Conservation (phyloP, 2,797 vertebrate species). For the Oophaga sylvatica region DNA sequence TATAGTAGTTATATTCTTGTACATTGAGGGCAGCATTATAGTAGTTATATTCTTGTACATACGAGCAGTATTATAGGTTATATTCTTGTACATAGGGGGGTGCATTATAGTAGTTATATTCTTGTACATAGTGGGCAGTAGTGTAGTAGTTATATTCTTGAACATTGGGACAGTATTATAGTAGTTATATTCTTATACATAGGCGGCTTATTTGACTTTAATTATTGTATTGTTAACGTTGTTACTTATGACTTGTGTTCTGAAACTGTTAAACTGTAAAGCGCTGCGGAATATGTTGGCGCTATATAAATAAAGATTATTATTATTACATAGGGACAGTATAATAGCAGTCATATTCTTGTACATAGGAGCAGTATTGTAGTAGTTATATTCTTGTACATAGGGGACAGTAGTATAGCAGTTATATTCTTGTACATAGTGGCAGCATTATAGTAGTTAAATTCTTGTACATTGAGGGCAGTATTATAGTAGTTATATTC, state of each 20-base stretch:
- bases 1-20: slow-evolving; percentile 4
- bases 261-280: too few species aligned
- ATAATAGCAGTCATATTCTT: slow-evolving; percentile 10
- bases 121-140: not conserved
- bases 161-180: not conserved
- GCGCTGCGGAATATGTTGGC: too few species aligned
- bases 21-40: not conserved
- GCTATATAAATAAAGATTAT: too few species aligned
- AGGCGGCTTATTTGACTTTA: too few species aligned
- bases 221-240: too few species aligned
- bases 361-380: not conserved
- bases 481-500: slow-evolving; percentile 9
- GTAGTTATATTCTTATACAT: slow-evolving; percentile 1
- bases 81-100: not conserved
- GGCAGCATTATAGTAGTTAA: not conserved
- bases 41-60: not conserved
- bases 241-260: too few species aligned
- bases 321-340: too few species aligned
- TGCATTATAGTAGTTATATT: slow-evolving; percentile 9
- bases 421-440: slow-evolving; percentile 1
- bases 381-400: slow-evolving; percentile 13
- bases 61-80: not conserved
- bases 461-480: not conserved
- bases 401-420: slow-evolving; percentile 3
- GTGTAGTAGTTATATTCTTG: slow-evolving; percentile 16